Conservation (phyloP, 2,113 vertebrate genomes). For the Phylloscopus whistleri region DNA sequence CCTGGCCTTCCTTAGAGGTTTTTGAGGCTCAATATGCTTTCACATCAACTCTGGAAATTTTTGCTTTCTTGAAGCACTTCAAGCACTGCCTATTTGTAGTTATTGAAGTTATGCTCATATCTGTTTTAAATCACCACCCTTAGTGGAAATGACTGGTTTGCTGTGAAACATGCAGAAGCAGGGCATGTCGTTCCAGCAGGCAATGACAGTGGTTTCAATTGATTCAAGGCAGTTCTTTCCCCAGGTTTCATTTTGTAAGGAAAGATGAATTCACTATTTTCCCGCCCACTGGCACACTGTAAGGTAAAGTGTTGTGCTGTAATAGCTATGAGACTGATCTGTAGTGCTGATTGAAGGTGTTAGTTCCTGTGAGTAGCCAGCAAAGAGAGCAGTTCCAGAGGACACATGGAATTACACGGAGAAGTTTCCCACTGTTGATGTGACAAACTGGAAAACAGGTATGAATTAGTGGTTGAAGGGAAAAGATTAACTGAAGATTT, state of each 20-base stretch:
- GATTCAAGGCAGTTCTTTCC: not conserved
- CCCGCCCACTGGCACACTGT: not conserved
- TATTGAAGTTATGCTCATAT: rapidly evolving
- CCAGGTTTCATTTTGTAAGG: not conserved
- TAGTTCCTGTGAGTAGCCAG: not conserved
- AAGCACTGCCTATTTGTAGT: not conserved
- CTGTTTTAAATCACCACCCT: not conserved
- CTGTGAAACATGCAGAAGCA: not conserved
- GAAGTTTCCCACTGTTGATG: not conserved
- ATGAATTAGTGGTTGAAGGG: not conserved
- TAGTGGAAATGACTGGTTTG: not conserved
- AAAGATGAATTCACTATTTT: not conserved
- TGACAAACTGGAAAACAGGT: not conserved
- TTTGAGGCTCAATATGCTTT: not conserved
- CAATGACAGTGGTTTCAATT: not conserved
- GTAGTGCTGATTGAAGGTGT: not conserved
- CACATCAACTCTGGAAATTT: not conserved
- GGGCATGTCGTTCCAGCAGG: not conserved
- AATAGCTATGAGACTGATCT: not conserved
- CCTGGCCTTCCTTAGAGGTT: not conserved
- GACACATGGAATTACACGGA: not conserved
- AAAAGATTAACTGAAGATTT: not conserved
- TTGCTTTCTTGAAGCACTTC: not conserved
- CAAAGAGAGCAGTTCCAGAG: not conserved
- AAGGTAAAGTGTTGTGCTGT: not conserved